These are phyloP conservation scores for Pseudomugil tenellus DNA, from an alignment of 2,797 vertebrate genomes.

Conservation along the genomic window DNA sequence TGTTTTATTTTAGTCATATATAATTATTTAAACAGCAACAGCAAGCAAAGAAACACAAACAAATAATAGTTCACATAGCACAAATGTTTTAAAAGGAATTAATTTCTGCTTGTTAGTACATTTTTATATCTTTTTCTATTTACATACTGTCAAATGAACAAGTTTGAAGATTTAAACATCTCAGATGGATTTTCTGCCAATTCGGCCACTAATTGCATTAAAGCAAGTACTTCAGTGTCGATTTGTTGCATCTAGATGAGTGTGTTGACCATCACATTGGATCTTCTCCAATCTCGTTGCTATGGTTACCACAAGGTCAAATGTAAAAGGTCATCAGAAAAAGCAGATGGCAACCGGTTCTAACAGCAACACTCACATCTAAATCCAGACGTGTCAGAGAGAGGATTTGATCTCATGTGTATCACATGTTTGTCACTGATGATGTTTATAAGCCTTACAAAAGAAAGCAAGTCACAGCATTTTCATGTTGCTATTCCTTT, in stretches of 20 bases:
- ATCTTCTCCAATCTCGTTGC: conserved; percentile 17
- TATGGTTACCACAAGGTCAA: conserved; percentile 37
- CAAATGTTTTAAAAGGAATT: no score
- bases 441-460: background rate
- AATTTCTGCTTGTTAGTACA: background rate
- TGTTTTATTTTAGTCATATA: background rate
- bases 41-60: background rate
- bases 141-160: background rate
- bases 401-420: background rate
- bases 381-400: conserved; percentile 30
- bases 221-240: conserved; percentile 26
- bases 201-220: conserved; percentile 20
- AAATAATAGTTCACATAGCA: no score
- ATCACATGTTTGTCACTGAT: background rate
- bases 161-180: background rate
- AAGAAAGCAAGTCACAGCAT: background rate
- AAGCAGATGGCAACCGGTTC: conserved; percentile 58
- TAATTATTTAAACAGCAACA: background rate
- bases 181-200: conserved; percentile 14
- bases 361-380: conserved; percentile 9
- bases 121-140: background rate
- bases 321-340: conserved; percentile 39
- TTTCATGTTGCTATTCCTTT: background rate
- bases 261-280: conserved; percentile 23
- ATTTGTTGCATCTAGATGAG: conserved; percentile 30